phyloP scores from a whole-genome alignment of 2,797 vertebrate species.

The Limnodromus scolopaceus region DNA sequence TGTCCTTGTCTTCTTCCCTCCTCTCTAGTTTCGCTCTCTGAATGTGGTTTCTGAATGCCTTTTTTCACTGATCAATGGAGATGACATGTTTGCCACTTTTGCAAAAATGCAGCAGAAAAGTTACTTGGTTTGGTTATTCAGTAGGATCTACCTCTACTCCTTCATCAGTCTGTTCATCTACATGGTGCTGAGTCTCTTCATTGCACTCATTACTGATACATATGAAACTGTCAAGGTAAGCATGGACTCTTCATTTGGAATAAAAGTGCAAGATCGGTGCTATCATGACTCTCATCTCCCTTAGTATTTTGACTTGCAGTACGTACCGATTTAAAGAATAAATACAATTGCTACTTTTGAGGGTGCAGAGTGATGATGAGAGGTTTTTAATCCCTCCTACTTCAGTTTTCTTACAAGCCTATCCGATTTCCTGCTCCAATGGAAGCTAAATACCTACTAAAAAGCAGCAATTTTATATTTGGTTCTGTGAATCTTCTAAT shows the following conservation, averaged over 20 bases:
- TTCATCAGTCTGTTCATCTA: constrained; percentile 97
- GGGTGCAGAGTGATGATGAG: background rate
- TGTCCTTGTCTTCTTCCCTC: background rate
- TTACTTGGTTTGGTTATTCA: constrained; percentile 94
- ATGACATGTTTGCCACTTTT: constrained; percentile 94
- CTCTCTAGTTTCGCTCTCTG: constrained; percentile 88
- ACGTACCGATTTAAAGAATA: background rate
- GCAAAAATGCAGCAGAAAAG: constrained; percentile 88
- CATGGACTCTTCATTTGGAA: background rate
- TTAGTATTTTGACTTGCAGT: background rate
- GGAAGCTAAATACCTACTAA: background rate
- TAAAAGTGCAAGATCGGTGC: background rate
- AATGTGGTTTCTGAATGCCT: constrained; percentile 92
- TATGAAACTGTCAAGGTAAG: constrained; percentile 96
- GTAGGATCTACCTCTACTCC: constrained; percentile 92
- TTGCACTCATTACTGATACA: constrained; percentile 93
- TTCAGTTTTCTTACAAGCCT: background rate
- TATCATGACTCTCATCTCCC: background rate
- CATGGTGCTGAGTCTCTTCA: constrained; percentile 98
- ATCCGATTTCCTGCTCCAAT: background rate
- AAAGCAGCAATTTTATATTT: background rate
- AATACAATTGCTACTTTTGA: background rate
- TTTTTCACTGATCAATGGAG: constrained; percentile 95
- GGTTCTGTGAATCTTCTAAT: background rate
- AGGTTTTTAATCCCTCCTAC: background rate